These are phyloP conservation scores for Micropoecilia bifurca DNA, from an alignment of 2,797 vertebrate genomes.

Conservation along the genomic window DNA sequence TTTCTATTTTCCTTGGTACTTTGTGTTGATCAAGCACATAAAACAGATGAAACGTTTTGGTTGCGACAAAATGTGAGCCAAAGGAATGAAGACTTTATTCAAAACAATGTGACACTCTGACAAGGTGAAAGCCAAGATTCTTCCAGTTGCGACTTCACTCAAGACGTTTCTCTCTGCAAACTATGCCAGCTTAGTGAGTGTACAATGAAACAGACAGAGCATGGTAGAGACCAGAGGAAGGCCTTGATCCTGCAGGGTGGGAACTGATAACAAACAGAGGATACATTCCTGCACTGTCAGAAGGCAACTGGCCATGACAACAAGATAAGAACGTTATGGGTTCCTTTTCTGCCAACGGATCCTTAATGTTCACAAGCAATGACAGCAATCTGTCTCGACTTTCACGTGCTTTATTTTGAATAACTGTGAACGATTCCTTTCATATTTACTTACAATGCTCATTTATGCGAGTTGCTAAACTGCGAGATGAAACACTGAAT, in stretches of 20 bases:
- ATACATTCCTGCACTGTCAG: constrained; percentile 73
- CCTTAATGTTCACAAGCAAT: constrained; percentile 22
- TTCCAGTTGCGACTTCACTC: background rate
- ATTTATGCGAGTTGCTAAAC: background rate
- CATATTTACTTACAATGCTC: background rate
- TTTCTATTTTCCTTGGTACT: background rate
- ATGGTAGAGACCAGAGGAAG: constrained; percentile 55
- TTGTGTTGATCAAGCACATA: background rate
- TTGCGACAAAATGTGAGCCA: background rate
- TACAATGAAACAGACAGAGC: constrained; percentile 36
- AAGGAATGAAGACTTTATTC: background rate
- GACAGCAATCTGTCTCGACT: background rate
- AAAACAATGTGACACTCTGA: background rate
- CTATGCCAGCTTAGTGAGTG: constrained; percentile 9
- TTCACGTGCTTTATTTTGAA: constrained; percentile 7
- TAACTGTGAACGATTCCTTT: background rate
- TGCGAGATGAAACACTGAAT: background rate
- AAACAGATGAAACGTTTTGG: background rate
- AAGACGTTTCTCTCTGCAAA: background rate
- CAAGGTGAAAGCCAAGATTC: background rate
- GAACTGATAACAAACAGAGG: constrained; percentile 76
- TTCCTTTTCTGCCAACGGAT: constrained; percentile 24
- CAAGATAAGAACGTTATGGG: constrained; percentile 64
- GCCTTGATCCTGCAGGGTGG: constrained; percentile 74
- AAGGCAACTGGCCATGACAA: constrained; percentile 64